Percentiles rank a stretch among this genome's conserved stretches.
phyloP scores from a whole-genome alignment of 2,113 vertebrate genomes.

The Carlito syrichta region DNA sequence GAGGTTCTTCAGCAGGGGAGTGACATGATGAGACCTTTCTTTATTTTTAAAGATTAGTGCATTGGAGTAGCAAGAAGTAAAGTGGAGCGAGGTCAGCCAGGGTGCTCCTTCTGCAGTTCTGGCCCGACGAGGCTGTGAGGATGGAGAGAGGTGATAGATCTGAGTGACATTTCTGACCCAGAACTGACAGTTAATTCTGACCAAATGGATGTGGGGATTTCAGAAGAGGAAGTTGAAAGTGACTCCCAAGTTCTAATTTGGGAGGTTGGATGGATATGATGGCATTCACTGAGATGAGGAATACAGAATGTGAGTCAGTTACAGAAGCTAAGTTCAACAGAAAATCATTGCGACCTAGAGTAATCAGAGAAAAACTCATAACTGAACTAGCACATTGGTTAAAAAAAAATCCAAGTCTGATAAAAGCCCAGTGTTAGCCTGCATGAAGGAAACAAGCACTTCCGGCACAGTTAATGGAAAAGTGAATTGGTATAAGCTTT shows the following conservation, averaged over 20 bases:
- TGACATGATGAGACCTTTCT: not conserved
- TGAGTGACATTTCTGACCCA: not conserved
- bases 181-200: not conserved
- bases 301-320: not conserved
- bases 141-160: not conserved
- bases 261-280: not conserved
- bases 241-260: not conserved
- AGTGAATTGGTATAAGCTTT: not conserved
- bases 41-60: not conserved
- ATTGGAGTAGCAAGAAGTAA: not conserved
- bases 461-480: not conserved
- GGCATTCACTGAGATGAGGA: not conserved
- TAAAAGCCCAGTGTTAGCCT: not conserved
- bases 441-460: not conserved
- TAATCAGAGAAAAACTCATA: not conserved
- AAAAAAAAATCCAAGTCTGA: not conserved
- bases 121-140: not conserved
- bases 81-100: not conserved
- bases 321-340: not conserved
- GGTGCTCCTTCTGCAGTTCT: not conserved
- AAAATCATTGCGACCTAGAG: not conserved
- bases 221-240: not conserved
- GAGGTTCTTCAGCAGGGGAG: not conserved
- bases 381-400: not conserved
- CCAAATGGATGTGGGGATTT: not conserved